Evolutionary conservation across 2,888 invertebrate species (phyloP).

Genomic region (Augochlorella aurata): DNA sequence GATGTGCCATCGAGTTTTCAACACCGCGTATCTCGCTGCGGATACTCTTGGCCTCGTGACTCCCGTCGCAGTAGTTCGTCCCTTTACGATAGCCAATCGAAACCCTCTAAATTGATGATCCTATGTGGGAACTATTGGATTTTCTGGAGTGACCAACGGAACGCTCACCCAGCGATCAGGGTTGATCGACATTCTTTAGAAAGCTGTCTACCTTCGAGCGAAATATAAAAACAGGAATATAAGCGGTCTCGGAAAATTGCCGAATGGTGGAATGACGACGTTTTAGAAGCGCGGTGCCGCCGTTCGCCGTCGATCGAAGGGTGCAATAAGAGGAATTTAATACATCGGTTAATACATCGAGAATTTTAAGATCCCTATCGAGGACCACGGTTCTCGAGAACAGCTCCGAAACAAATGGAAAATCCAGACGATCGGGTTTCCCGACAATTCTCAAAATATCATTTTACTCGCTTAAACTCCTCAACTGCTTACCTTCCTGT

Average conservation of each 20-base stretch:
- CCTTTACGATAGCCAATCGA: conserved; percentile 23
- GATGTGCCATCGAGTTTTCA: not conserved
- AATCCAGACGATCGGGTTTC: not conserved
- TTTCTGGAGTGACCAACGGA: conserved; percentile 25
- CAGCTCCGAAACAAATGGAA: not conserved
- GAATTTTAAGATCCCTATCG: not conserved
- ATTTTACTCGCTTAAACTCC: not conserved
- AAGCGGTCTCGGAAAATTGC: not conserved
- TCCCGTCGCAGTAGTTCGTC: not conserved
- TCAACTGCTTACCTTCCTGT: not conserved
- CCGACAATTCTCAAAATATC: not conserved
- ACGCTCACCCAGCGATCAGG: not conserved
- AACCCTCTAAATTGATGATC: conserved; percentile 28
- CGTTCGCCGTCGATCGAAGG: not conserved
- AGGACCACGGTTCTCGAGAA: not conserved
- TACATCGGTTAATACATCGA: not conserved
- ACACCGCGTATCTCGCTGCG: not conserved
- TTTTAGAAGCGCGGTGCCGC: not conserved
- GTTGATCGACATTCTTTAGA: too few species aligned
- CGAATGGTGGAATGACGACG: too few species aligned
- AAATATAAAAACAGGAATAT: not conserved
- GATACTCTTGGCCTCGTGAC: not conserved
- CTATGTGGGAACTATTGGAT: conserved; percentile 23
- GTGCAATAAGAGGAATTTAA: too few species aligned
- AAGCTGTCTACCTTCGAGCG: too few species aligned